Conservation (phyloP, 2,888 invertebrate genomes). For the Drosophila melanosoma region DNA sequence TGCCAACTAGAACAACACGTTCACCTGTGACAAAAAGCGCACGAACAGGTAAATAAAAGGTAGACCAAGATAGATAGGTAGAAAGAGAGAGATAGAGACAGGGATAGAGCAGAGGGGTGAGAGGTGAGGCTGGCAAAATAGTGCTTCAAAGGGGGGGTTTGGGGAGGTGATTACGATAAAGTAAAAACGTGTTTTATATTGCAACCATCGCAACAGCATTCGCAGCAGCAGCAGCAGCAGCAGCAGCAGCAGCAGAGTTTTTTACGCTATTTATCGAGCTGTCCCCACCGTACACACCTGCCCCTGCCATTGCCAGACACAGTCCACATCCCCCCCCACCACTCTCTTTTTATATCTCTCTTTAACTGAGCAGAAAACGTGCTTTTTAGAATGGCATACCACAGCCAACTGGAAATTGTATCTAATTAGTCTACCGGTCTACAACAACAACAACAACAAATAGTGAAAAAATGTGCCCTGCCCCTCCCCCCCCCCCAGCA, state of each 20-base stretch:
- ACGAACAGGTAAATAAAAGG: constrained; percentile 56
- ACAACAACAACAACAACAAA: constrained; percentile 24
- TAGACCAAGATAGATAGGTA: neutral
- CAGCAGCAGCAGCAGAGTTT: constrained; percentile 1
- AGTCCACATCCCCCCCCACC: neutral
- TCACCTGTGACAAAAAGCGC: constrained; percentile 73
- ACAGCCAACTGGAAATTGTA: constrained; percentile 75
- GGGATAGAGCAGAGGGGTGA: neutral
- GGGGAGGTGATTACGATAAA: constrained; percentile 53
- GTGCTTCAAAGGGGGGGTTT: constrained; percentile 3
- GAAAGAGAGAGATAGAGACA: neutral
- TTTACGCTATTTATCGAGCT: constrained; percentile 66
- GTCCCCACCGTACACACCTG: neutral
- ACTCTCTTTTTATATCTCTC: neutral
- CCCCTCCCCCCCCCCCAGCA: neutral
- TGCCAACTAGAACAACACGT: constrained; percentile 79
- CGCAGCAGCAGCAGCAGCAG: neutral
- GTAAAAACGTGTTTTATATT: constrained; percentile 74
- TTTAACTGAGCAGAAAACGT: constrained; percentile 65
- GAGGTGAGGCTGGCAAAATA: neutral
- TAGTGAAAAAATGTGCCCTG: constrained; percentile 1
- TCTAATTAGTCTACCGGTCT: constrained; percentile 76
- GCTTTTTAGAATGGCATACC: constrained; percentile 69
- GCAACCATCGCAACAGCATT: constrained; percentile 53
- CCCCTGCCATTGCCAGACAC: neutral